Base-by-base conservation (phyloP, 2,113 vertebrate genomes). In the Proterorhinus semilunaris region DNA sequence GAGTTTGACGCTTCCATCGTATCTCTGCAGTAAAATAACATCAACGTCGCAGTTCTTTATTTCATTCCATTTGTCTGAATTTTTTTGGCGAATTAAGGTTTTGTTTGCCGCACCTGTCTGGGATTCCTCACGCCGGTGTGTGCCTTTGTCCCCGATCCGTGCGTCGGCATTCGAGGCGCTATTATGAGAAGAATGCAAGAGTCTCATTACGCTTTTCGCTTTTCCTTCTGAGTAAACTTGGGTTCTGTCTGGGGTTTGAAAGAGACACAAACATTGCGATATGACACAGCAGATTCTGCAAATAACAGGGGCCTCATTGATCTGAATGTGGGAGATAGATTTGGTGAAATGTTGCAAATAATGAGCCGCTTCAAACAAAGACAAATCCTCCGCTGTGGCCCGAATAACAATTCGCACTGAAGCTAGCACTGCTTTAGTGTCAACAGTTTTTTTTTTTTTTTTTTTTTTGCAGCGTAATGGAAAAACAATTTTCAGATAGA, bases 361-460 rank as follows among this genome's bases (percentile, higher is more conserved):
- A 87, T 75, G 81, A 83, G 71, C 52, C 43, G 62, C 66, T 74
- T 72, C 70, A 76, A 65, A 68, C 67, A 6, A 27, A 81, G 50
- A 79, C 74, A 72, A 50, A 80, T 61, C 45, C 65, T 70, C 58
- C 27, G 21, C 16, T 7, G 52, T 51, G 62, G 52, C 76, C 67
- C 66, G 68, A 63, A 69, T 75, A 73, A 74, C 54, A 62, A 69
- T 57, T 61, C 69, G 52, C 2, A 69, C 52, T 68, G 0, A 66
- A 69, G 69, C 66, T 62, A 47, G 43, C 68, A 79, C 76, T 74
- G 46, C 65, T 64, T 78, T 79, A 73, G 76, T 70, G 69, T 64
- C 7, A 75, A 69, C 70, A 65, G 27, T 59, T 12, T 48, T 47
- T 63, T 53, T 59, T 58, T 80, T 75, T 51, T 43, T 21, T 21